Percentiles rank a stretch among this genome's conserved stretches.
phyloP scores from a whole-genome alignment of 2,797 vertebrate species.

The Chrysocyon brachyurus region DNA sequence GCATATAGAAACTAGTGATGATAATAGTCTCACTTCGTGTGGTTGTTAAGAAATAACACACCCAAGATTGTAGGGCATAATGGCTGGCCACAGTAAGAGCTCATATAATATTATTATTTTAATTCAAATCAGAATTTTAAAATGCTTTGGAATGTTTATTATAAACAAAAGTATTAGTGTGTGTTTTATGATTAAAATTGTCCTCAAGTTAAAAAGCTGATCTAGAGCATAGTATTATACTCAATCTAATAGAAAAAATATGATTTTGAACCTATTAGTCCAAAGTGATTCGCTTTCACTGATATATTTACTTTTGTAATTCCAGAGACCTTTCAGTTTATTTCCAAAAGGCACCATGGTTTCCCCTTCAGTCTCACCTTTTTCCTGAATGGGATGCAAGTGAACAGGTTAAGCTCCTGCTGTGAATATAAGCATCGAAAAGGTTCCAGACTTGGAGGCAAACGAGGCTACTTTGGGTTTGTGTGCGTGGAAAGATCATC shows the following conservation, averaged over 20 bases:
- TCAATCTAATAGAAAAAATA: slow-evolving; percentile 39
- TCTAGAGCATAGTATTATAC: not conserved
- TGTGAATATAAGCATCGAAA: slow-evolving; percentile 96
- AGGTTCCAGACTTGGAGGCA: slow-evolving; percentile 91
- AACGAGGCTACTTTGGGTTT: slow-evolving; percentile 93
- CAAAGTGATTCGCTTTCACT: slow-evolving; percentile 7
- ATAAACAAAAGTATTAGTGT: not conserved
- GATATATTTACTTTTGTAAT: slow-evolving; percentile 19
- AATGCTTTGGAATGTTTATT: not conserved
- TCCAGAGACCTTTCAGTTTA: slow-evolving; percentile 95
- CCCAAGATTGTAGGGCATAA: not conserved
- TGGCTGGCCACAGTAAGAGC: not conserved
- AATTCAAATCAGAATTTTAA: not conserved
- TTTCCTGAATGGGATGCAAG: slow-evolving; percentile 95
- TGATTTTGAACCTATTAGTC: not conserved
- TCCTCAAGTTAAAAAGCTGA: not conserved
- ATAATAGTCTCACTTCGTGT: not conserved
- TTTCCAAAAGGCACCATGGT: slow-evolving; percentile 94
- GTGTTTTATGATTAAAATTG: not conserved
- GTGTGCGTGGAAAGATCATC: slow-evolving; percentile 92
- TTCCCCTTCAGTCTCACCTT: slow-evolving; percentile 99
- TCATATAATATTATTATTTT: not conserved
- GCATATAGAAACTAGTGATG: not conserved
- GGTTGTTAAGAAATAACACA: not conserved
- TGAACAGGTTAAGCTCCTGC: slow-evolving; percentile 97